These are phyloP conservation scores for Thaumetopoea pityocampa DNA, from an alignment of 1,140 invertebrate genomes.

Conservation along the genomic window DNA sequence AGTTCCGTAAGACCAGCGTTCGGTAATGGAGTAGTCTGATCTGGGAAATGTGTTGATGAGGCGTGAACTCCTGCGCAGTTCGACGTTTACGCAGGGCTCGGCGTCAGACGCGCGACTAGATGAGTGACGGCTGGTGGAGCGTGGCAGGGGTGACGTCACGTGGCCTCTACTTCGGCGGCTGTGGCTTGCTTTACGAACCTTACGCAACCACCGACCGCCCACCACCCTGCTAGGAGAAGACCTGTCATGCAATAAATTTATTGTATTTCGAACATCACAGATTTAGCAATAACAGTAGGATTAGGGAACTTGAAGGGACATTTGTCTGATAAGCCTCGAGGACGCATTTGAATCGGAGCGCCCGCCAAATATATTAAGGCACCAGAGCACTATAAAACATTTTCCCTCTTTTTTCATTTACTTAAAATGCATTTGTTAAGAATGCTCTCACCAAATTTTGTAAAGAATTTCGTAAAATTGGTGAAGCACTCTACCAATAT, in stretches of 20 bases:
- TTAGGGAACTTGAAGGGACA: no score
- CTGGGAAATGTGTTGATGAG: slow-evolving; percentile 56
- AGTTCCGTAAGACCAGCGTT: slow-evolving; percentile 67
- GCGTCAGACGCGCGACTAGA: slow-evolving; percentile 34
- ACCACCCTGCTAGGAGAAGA: slow-evolving; percentile 75
- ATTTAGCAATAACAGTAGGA: no score
- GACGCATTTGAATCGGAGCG: no score
- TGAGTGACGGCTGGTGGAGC: slow-evolving; percentile 44
- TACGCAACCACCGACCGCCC: slow-evolving; percentile 71
- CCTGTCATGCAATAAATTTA: slow-evolving; percentile 46
- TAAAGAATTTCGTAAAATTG: no score
- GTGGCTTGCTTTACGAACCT: slow-evolving; percentile 58
- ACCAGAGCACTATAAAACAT: no score
- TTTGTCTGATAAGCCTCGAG: no score
- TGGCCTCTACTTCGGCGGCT: slow-evolving; percentile 63
- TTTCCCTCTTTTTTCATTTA: no score
- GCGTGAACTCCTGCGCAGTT: slow-evolving; percentile 58
- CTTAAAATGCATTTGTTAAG: no score
- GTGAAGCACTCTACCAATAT: no score
- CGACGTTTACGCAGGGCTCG: slow-evolving; percentile 41
- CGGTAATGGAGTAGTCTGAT: slow-evolving; percentile 64
- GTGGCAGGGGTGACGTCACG: slow-evolving; percentile 53
- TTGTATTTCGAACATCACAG: no score
- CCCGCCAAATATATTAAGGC: no score
- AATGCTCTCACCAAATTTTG: no score